Base-by-base conservation (phyloP, 2,797 vertebrate genomes). In the Arnoldichthys spilopterus region DNA sequence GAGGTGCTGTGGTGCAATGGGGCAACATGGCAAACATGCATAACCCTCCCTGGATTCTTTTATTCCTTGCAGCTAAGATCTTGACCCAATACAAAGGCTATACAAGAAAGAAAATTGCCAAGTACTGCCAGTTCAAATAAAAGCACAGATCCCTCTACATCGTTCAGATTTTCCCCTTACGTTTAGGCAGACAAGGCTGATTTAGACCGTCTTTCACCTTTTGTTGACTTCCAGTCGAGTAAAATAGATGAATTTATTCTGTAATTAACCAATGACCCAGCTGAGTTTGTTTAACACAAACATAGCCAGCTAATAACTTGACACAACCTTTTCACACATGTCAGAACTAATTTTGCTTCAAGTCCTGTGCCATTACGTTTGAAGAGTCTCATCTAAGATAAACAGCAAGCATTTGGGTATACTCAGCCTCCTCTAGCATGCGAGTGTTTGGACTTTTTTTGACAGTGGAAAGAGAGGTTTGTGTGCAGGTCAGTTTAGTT, bases 181-280 rank as follows among this genome's bases (percentile, higher is more conserved):
- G 20, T 72, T 53, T 43, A 56, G 20, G 69, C 34, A 43, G 40
- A 24, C 8, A 40, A 76, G 56, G 58, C 26, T 40, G 49, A 13
- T 64, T 72, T 73, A 62, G 0, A 61, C 70, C 51, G 0, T 71
- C 74, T 58, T 78, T 53, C 58, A 45, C 49, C 51, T 69, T 53
- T 63, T 69, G 79, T 80, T 83, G 77, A 83, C 71, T 75, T 67
- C 28, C 68, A 77, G 81, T 77, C 81, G 84, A 84, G 64, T 47
- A 74, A 85, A 87, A 86, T 72, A 74, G 63, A 34, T 61, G 71
- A 28, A 81, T 88, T 85, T 86, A 86, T 81, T 77, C 79, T 77
- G 79, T 76, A 88, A 89, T 86, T 86, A 89, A 82, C 79, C 80
- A 28, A 62, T 83, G 85, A 85, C 85, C 86, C 61, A 75, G 74